A percentile compares a stretch with the other conserved stretches of the same genome.
Conservation (phyloP, 2,888 invertebrate species). For the Synanthedon myopaeformis region DNA sequence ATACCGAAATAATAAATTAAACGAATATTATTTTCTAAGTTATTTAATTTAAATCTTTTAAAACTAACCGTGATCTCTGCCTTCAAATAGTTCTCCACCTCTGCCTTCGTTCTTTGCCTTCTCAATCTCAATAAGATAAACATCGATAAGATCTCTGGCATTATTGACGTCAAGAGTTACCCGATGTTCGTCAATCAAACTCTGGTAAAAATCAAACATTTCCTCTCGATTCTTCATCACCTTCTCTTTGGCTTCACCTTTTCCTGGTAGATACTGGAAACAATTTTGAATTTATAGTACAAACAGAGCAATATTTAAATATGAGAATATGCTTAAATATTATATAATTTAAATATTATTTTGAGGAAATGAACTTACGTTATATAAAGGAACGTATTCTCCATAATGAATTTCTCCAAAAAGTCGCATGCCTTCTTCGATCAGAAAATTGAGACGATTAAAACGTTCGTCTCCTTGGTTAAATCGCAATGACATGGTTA, state of each 20-base stretch:
- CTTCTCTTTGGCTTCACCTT: constrained; percentile 72
- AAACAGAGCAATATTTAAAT: too few species aligned
- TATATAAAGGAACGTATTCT: constrained; percentile 85
- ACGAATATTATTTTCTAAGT: constrained; percentile 1
- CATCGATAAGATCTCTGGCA: constrained; percentile 86
- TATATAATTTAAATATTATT: background rate
- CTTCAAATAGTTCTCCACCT: constrained; percentile 81
- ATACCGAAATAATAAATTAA: too few species aligned
- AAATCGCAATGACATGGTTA: constrained; percentile 90
- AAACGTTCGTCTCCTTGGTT: constrained; percentile 82
- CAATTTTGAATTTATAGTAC: constrained; percentile 4
- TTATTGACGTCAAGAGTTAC: constrained; percentile 79
- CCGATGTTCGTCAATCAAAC: constrained; percentile 85
- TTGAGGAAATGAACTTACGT: constrained; percentile 39
- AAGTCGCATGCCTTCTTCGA: constrained; percentile 90
- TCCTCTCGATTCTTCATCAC: constrained; percentile 80
- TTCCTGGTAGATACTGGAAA: constrained; percentile 71
- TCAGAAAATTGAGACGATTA: constrained; percentile 83
- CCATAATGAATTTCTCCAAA: constrained; percentile 86
- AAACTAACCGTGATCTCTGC: constrained; percentile 84
- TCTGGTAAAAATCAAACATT: constrained; percentile 87
- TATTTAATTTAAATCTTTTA: background rate
- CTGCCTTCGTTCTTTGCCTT: constrained; percentile 83
- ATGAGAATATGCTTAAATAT: background rate
- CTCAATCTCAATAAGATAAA: constrained; percentile 87